Evolutionary conservation across 2,113 vertebrate species (phyloP), one percentile per base, ranked within the genome.

Genomic region (Chitala chitala): DNA sequence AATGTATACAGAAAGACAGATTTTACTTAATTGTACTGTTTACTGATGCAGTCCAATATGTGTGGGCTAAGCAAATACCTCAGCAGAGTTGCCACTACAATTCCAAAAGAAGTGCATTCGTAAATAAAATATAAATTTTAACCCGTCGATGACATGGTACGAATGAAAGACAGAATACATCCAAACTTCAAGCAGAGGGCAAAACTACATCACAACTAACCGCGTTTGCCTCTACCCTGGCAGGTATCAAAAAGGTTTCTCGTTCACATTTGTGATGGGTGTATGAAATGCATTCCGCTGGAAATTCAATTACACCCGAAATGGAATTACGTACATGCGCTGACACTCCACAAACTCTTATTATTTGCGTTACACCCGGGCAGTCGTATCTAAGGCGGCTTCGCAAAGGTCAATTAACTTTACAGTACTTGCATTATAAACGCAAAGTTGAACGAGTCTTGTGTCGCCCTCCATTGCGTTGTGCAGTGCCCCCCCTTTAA

Each of bases 391-490:
- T 69, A 24, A 7, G 40, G 33, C 56, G 38, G 53, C 64, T 44
- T 42, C 42, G 26, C 31, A 36, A 54, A 53, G 42, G 24, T 33
- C 42, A 17, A 46, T 8, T 31, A 70, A 74, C 26, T 74, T 63
- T 31, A 70, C 33, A 69, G 42, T 51, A 75, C 80, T 80, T 75
- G 78, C 80, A 84, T 86, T 51, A 79, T 82, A 83, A 83, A 84
- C 86, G 83, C 87, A 91, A 92, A 89, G 90, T 92, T 91, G 85
- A 79, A 78, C 80, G 90, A 91, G 88, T 92, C 48, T 90, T 71
- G 71, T 76, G 74, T 90, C 83, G 86, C 85, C 84, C 81, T 85
- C 84, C 78, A 82, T 81, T 75, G 77, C 86, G 87, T 87, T 84
- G 86, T 86, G 86, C 86, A 88, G 85, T 89, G 87, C 87, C 63